Conservation (phyloP, 2,888 invertebrate genomes). For the Nasonia oneida region DNA sequence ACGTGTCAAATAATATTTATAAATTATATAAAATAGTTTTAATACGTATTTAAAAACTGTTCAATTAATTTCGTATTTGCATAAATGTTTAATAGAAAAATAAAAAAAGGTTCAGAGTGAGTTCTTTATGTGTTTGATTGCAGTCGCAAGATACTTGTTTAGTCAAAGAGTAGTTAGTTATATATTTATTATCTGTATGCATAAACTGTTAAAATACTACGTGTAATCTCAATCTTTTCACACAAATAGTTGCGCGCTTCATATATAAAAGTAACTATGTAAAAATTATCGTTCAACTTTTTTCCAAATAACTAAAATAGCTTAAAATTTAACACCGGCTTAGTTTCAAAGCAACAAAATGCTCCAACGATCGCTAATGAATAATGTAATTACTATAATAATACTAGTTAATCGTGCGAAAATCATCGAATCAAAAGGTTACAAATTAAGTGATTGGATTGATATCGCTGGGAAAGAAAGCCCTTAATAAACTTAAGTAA, state of each 20-base stretch:
- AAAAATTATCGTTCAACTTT: neutral
- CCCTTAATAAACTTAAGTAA: slow-evolving; percentile 65
- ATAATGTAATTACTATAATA: slow-evolving; percentile 49
- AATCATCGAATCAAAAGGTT: slow-evolving; percentile 7
- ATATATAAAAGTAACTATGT: neutral
- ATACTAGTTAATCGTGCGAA: slow-evolving; percentile 40
- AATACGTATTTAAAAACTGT: neutral
- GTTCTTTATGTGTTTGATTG: neutral
- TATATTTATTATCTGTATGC: neutral
- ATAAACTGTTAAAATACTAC: neutral
- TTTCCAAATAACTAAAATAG: neutral
- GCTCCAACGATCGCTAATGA: slow-evolving; percentile 13
- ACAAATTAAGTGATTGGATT: slow-evolving; percentile 20
- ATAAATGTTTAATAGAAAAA: neutral
- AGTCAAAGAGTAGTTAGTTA: neutral
- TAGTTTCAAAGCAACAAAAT: neutral
- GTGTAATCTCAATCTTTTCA: neutral
- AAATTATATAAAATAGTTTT: neutral
- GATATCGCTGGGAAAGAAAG: slow-evolving; percentile 63
- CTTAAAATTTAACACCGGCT: neutral
- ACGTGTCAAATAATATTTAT: slow-evolving; percentile 11
- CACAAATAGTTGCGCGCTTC: neutral
- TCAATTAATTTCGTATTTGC: neutral
- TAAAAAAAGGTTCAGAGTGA: neutral
- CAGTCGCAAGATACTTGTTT: neutral